phyloP scores from a whole-genome alignment of 2,113 vertebrate genomes.

The Rhinopomastus cyanomelas region DNA sequence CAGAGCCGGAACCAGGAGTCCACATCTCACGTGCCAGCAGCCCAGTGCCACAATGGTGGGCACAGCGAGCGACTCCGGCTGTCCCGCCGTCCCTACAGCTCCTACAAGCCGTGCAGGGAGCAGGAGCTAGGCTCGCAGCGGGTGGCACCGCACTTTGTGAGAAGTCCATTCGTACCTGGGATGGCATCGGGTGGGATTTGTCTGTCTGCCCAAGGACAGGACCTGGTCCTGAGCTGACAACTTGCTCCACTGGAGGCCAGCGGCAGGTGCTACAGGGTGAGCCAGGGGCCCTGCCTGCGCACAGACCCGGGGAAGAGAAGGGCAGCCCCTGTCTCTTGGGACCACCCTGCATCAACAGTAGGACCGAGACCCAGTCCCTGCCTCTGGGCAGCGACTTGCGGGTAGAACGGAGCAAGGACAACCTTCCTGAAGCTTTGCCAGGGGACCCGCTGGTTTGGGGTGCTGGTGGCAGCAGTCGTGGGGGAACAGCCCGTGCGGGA shows the following conservation, averaged over 20 bases:
- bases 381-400: neutral
- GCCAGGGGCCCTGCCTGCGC: neutral
- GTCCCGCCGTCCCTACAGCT: neutral
- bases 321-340: neutral
- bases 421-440: neutral
- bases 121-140: fast-evolving
- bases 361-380: neutral
- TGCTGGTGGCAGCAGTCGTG: neutral
- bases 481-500: neutral
- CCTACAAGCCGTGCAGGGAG: fast-evolving
- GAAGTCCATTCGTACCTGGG: fast-evolving
- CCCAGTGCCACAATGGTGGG: neutral
- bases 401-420: neutral
- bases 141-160: neutral
- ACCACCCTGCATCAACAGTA: neutral
- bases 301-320: neutral
- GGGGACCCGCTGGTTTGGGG: neutral
- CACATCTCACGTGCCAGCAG: neutral
- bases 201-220: neutral
- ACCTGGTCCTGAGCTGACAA: neutral
- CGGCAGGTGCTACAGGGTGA: fast-evolving
- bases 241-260: neutral
- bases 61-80: fast-evolving
- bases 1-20: neutral
- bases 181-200: neutral